These are phyloP conservation scores for Mycteria americana DNA, from an alignment of 2,797 vertebrate species.

Conservation along the genomic window DNA sequence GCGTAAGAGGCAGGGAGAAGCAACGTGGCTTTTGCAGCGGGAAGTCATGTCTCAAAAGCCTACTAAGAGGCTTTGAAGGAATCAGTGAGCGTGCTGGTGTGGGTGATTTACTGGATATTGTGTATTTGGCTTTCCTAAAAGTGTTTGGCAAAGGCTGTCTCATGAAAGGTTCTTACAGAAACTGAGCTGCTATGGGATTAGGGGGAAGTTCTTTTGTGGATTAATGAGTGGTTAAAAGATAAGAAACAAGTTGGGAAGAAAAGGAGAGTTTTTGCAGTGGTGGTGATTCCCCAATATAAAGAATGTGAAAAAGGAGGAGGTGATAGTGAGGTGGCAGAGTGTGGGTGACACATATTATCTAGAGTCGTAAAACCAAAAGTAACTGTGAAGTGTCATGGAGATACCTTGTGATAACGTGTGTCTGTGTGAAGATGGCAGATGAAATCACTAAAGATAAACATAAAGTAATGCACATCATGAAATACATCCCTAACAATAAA, in stretches of 20 bases:
- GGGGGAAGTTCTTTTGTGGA: background rate
- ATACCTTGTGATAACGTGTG: background rate
- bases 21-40: background rate
- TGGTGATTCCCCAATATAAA: background rate
- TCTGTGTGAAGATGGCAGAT: background rate
- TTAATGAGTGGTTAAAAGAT: background rate
- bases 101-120: background rate
- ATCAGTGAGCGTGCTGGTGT: accelerated
- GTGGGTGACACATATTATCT: background rate
- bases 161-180: background rate
- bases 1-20: background rate
- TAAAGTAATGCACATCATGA: background rate
- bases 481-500: background rate
- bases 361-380: background rate
- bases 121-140: background rate
- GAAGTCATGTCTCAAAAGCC: background rate
- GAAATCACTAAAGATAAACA: background rate
- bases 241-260: background rate
- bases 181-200: background rate
- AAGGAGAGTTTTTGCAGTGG: background rate
- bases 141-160: background rate
- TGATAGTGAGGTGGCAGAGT: background rate
- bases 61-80: background rate
- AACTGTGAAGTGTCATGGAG: background rate
- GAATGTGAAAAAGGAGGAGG: background rate